These are phyloP conservation scores for Cremastinae sp. DNA, from an alignment of 2,888 invertebrate genomes.

Conservation along the genomic window DNA sequence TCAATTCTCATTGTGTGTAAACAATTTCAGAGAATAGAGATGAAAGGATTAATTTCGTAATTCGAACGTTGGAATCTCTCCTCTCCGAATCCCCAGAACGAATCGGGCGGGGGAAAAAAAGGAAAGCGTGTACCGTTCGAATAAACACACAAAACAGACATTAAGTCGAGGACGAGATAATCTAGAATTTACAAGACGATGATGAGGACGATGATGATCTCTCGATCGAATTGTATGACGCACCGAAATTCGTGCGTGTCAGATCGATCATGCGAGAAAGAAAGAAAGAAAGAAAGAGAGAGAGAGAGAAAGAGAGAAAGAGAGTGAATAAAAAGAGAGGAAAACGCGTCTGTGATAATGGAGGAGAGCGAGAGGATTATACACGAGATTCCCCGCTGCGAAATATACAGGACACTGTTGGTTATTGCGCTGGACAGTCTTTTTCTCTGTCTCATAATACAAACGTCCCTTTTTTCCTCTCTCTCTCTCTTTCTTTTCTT, in stretches of 20 bases:
- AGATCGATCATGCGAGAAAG: conserved; percentile 76
- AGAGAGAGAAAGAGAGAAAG: too few relatives aligned
- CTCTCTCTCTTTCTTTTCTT: too few relatives aligned
- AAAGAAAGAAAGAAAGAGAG: conserved; percentile 60
- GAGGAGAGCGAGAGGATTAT: conserved; percentile 25
- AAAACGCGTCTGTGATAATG: conserved; percentile 44
- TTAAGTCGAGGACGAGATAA: conserved; percentile 7
- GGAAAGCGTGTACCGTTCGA: too few relatives aligned
- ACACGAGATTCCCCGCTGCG: conserved; percentile 72
- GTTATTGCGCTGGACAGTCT: conserved; percentile 67
- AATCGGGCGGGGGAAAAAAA: too few relatives aligned
- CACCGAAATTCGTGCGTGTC: conserved; percentile 74
- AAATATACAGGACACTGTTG: conserved; percentile 71
- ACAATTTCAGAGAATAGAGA: too few relatives aligned
- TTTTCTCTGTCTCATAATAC: conserved; percentile 51
- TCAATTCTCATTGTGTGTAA: too few relatives aligned
- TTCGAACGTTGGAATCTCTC: too few relatives aligned
- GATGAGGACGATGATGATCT: conserved; percentile 32
- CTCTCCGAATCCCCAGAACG: too few relatives aligned
- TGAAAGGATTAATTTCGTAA: too few relatives aligned
- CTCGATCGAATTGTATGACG: conserved; percentile 68
- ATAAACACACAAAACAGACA: neutral
- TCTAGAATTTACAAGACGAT: conserved; percentile 5
- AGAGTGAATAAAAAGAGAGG: too few relatives aligned
- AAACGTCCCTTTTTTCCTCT: too few relatives aligned